These are phyloP conservation scores for Elgaria multicarinata DNA, from an alignment of 2,113 vertebrate genomes.

Conservation along the genomic window DNA sequence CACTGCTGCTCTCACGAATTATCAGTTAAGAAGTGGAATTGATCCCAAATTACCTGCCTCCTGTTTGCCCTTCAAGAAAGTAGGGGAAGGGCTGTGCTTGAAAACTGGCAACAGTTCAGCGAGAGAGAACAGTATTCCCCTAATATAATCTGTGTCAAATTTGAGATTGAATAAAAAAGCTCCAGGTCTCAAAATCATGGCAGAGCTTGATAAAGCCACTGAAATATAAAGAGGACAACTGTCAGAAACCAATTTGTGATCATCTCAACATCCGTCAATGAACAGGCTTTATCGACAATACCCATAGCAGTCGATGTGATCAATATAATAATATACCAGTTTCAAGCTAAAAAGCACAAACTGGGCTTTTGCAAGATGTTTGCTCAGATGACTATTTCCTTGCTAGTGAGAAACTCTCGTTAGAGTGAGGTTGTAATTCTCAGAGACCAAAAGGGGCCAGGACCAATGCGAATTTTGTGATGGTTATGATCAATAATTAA, in stretches of 20 bases:
- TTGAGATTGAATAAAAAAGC: not conserved
- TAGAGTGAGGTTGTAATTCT: not conserved
- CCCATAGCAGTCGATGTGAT: conserved; percentile 16
- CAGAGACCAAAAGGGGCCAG: not conserved
- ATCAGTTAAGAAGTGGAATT: conserved; percentile 17
- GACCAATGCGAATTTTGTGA: not conserved
- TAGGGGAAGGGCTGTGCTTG: not conserved
- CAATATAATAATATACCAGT: conserved; percentile 41
- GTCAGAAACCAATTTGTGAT: not conserved
- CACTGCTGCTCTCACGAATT: not conserved
- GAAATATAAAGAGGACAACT: not conserved
- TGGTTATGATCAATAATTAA: not conserved
- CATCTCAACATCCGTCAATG: not conserved
- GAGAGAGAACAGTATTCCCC: not conserved
- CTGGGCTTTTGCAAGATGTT: not conserved
- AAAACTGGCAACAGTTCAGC: not conserved
- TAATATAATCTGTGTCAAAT: not conserved
- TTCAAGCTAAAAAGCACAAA: conserved; percentile 1
- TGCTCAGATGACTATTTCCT: not conserved
- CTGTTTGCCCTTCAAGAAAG: conserved; percentile 12
- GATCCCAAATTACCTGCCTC: conserved; percentile 39
- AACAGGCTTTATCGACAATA: conserved; percentile 5
- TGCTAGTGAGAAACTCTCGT: not conserved
- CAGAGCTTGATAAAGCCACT: not conserved
- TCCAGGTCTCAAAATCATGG: not conserved